A percentile compares a stretch with the other conserved stretches of the same genome.
Evolutionary conservation across 1,140 invertebrate genomes (phyloP).

Genomic region (Matsumurasca onukii): DNA sequence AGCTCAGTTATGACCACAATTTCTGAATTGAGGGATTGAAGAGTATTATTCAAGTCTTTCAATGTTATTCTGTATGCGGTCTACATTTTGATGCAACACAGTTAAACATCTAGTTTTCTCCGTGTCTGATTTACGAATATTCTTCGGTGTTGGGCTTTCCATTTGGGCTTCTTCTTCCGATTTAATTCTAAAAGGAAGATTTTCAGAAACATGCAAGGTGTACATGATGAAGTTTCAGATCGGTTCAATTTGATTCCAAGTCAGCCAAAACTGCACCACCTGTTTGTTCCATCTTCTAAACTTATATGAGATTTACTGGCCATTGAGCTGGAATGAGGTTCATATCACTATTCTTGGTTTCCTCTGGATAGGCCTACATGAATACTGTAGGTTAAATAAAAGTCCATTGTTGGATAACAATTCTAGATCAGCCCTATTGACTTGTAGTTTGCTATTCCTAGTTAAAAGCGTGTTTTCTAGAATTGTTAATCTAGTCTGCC

Average conservation of each 20-base stretch:
- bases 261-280: background rate
- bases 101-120: background rate
- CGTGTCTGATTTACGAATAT: background rate
- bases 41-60: background rate
- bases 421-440: background rate
- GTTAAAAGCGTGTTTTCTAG: background rate
- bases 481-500: background rate
- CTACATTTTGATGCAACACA: background rate
- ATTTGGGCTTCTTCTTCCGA: conserved; percentile 6
- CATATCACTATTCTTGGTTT: background rate
- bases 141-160: background rate
- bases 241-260: background rate
- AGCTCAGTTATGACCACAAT: background rate
- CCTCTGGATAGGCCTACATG: background rate
- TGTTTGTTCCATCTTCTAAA: background rate
- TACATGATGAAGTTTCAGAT: background rate
- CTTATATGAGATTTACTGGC: background rate
- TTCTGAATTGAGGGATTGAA: background rate
- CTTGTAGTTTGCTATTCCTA: background rate
- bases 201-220: conserved; percentile 28
- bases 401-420: background rate
- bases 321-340: background rate
- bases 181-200: conserved; percentile 5
- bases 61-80: background rate
- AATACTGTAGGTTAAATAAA: background rate